A percentile compares a stretch with the other conserved stretches of the same genome.
phyloP scores from a whole-genome alignment of 2,888 invertebrate species.

The Steinernema hermaphroditum region DNA sequence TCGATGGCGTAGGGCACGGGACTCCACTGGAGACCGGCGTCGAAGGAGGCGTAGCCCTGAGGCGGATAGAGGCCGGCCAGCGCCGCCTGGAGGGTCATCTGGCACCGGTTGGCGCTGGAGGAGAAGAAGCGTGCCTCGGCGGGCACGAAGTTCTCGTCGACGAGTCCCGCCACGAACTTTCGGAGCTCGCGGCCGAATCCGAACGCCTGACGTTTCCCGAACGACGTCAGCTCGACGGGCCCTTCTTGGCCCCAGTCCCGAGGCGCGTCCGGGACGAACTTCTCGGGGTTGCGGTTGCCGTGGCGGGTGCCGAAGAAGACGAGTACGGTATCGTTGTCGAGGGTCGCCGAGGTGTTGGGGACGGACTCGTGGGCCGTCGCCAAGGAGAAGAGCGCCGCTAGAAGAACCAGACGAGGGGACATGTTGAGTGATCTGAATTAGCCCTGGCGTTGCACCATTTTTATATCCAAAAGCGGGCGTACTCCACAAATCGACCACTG shows the following conservation, averaged over 20 bases:
- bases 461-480: too few species aligned
- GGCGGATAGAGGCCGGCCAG: conserved; percentile 47
- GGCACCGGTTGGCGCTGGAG: conserved; percentile 53
- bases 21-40: conserved; percentile 47
- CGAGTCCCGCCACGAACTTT: background rate
- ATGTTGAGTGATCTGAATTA: background rate
- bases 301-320: conserved; percentile 41
- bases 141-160: conserved; percentile 43
- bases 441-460: too few species aligned
- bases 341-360: background rate
- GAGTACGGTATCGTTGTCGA: conserved; percentile 10
- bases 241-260: conserved; percentile 24
- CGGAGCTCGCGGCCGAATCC: conserved; percentile 50
- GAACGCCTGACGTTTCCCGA: conserved; percentile 52
- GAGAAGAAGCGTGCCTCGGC: conserved; percentile 49
- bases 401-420: background rate
- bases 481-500: too few species aligned
- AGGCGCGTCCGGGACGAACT: background rate
- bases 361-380: background rate
- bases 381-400: background rate
- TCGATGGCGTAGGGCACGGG: conserved; percentile 57
- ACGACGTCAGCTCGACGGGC: conserved; percentile 22
- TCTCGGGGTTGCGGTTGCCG: conserved; percentile 50
- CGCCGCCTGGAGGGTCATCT: conserved; percentile 55
- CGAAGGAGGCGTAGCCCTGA: conserved; percentile 50